Evolutionary conservation across 2,797 vertebrate genomes (phyloP).

Genomic region (Pseudochaenichthys georgianus): DNA sequence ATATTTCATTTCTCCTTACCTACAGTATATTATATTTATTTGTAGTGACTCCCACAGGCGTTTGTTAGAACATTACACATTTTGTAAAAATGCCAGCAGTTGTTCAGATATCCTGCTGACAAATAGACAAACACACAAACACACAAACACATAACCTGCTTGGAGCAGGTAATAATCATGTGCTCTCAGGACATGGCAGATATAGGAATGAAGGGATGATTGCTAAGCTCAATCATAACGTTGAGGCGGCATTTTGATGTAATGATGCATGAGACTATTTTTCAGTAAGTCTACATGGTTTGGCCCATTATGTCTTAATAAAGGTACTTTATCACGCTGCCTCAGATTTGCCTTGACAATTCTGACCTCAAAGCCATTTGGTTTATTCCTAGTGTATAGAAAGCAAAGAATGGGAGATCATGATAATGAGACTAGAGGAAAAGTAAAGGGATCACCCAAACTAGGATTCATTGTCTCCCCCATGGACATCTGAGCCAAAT

Average conservation of each 20-base stretch:
- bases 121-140: too few relatives aligned
- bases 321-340: neutral
- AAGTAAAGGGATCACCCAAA: neutral
- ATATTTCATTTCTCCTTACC: slow-evolving; percentile 5
- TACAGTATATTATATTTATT: neutral
- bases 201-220: neutral
- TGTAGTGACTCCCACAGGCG: neutral
- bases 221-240: neutral
- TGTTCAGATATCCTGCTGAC: too few relatives aligned
- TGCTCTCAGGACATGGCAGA: neutral
- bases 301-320: neutral
- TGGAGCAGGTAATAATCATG: neutral
- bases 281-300: neutral
- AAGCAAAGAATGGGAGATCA: neutral
- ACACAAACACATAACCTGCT: too few relatives aligned
- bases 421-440: neutral
- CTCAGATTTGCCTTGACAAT: neutral
- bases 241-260: neutral
- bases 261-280: neutral
- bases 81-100: too few relatives aligned
- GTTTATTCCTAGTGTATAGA: neutral
- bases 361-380: neutral
- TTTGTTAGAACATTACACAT: neutral
- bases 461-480: neutral
- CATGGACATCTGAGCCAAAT: neutral